These are phyloP conservation scores for Nowickia ferox DNA, from an alignment of 2,888 invertebrate species.

Conservation along the genomic window DNA sequence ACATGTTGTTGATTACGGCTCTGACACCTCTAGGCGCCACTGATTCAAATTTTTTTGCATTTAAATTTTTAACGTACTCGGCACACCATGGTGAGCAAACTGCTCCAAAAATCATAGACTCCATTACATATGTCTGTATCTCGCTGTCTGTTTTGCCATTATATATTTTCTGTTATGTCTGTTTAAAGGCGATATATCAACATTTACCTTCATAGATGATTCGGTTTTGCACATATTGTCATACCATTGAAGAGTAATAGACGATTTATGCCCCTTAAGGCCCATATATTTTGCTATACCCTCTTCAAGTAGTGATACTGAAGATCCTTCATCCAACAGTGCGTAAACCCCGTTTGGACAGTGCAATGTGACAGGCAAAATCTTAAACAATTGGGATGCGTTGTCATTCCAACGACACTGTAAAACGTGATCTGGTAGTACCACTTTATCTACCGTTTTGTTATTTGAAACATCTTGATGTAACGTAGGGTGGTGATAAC, in stretches of 20 bases:
- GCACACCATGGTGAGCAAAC: slow-evolving; percentile 75
- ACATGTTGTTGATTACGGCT: neutral
- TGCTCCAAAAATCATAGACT: no score
- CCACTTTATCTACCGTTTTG: no score
- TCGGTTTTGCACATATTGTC: slow-evolving; percentile 25
- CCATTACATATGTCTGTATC: slow-evolving; percentile 45
- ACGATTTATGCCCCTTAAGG: neutral
- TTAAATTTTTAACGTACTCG: slow-evolving; percentile 75
- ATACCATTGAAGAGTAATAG: slow-evolving; percentile 62
- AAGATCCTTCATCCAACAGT: neutral
- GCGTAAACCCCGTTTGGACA: slow-evolving; percentile 8
- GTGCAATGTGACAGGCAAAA: slow-evolving; percentile 37
- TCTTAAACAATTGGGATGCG: slow-evolving; percentile 27
- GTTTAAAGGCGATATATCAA: neutral
- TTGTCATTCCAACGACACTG: slow-evolving; percentile 9
- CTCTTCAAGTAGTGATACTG: neutral
- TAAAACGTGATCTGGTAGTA: slow-evolving; percentile 7
- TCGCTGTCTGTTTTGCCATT: slow-evolving; percentile 12
- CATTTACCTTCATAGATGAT: neutral
- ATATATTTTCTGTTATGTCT: no score
- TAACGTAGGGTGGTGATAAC: no score
- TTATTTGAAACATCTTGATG: no score
- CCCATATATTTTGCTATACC: neutral
- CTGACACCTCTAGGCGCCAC: neutral
- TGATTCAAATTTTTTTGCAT: slow-evolving; percentile 62